Evolutionary conservation across 53 echinoderm and acorn worm species (phyloP), one percentile per base, ranked within the genome.

Genomic region (Temnopleurus reevesii): DNA sequence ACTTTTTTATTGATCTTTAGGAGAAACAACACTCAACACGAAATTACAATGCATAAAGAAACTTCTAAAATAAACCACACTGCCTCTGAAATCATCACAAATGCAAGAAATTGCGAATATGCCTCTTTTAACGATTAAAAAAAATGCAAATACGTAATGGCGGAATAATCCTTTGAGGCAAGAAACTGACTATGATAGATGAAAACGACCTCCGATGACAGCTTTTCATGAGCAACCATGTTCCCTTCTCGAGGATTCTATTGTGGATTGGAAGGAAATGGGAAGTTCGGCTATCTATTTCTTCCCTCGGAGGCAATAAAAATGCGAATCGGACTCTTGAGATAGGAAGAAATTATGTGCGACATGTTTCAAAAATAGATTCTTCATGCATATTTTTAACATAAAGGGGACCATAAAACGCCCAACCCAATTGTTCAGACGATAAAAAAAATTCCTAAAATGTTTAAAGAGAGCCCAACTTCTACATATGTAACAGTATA

Each of bases 201-300:
- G 71, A 63, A 31, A 33, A 10, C 17, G 33, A 5, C 41, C 36
- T 43, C 21, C 71, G 19, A 71, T 38, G 43, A 71, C 12, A 27
- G 71, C n/a, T n/a, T 71, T 21, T 8, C 38, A 0, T 34, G 19
- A 41, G 21, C 19, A 71, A 71, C 41, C 71, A n/a, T 36, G 38
- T 71, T 71, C 43, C 49, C 71, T 43, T 41, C 8, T n/a, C 10
- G 19, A 1, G 8, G 19, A 21, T 71, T 41, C n/a, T 43, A n/a
- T 41, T 71, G 65, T 64, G 5, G 21, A 38, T 38, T 71, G 71
- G 19, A 41, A 41, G 43, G 41, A 23, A 35, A 35, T 34, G 65
- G n/a, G n/a, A 34, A 33, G 71, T 71, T 38, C 71, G 41, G 36
- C 71, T 71, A n/a, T n/a, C n/a, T n/a, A n/a, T n/a, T 71, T 71